Conservation (phyloP, 1,140 invertebrate species). For the Saccostrea glomerata region DNA sequence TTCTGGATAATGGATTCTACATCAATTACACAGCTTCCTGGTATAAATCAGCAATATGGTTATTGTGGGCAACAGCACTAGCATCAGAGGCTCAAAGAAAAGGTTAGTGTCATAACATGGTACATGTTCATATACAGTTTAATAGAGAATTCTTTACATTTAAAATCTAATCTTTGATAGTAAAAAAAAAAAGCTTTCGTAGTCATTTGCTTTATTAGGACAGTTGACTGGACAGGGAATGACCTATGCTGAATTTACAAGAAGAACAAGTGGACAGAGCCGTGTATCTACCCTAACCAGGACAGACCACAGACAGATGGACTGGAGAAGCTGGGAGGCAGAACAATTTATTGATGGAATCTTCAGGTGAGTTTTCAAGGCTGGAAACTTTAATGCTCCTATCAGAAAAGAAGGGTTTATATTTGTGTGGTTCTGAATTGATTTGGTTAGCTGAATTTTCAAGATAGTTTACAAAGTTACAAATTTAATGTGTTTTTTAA, state of each 20-base stretch:
- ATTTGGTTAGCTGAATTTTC: no score
- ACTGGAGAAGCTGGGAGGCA: conserved; percentile 51
- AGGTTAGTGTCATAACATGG: not conserved
- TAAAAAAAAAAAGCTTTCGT: no score
- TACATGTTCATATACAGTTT: no score
- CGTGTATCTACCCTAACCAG: conserved; percentile 3
- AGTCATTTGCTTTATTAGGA: not conserved
- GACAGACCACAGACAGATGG: conserved; percentile 41
- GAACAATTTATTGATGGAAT: conserved; percentile 53
- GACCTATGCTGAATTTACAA: conserved; percentile 43
- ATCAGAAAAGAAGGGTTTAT: not conserved
- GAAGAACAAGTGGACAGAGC: conserved; percentile 44
- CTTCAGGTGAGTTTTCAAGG: conserved; percentile 42
- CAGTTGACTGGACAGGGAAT: conserved; percentile 25
- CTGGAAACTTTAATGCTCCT: not conserved
- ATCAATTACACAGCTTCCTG: conserved; percentile 58
- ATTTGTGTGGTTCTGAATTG: not conserved
- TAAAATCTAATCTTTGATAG: no score
- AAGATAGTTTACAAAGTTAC: no score
- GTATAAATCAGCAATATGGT: conserved; percentile 59
- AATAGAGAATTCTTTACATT: no score
- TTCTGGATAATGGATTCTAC: conserved; percentile 57
- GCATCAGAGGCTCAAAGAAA: conserved; percentile 31
- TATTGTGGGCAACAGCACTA: conserved; percentile 59
- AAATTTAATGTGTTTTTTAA: no score